These are phyloP conservation scores for Dorcus hopei DNA, from an alignment of 2,888 invertebrate genomes.

Conservation along the genomic window DNA sequence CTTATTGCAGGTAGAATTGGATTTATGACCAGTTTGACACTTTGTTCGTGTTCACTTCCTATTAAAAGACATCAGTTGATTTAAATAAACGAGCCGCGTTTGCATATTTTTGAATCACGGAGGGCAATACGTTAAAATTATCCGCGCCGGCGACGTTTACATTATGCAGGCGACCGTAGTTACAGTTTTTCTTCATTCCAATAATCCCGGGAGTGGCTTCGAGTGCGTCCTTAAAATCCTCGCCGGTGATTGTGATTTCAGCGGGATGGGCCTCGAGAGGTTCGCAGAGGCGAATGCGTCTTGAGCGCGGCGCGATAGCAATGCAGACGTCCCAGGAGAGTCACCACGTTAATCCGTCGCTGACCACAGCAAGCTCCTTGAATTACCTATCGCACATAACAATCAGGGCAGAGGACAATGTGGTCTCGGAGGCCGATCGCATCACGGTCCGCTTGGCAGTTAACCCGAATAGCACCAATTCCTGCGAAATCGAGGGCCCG, in stretches of 20 bases:
- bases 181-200: conserved; percentile 28
- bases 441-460: neutral
- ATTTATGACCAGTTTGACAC: too few species aligned
- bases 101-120: too few species aligned
- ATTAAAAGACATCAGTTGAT: too few species aligned
- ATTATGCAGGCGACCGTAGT: neutral
- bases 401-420: neutral
- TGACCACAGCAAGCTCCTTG: neutral
- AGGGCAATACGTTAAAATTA: too few species aligned
- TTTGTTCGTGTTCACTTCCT: too few species aligned
- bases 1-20: too few species aligned
- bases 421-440: neutral
- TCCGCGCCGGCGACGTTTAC: too few species aligned
- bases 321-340: neutral
- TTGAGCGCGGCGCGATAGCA: neutral
- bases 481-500: neutral
- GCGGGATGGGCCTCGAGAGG: conserved; percentile 32
- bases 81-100: too few species aligned
- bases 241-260: conserved; percentile 34
- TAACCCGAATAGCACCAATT: neutral
- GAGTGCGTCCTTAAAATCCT: conserved; percentile 34
- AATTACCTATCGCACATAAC: neutral
- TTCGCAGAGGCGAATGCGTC: neutral
- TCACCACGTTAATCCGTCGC: neutral
- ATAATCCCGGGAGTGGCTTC: conserved; percentile 18